Percentiles rank a stretch among this genome's conserved stretches.
These are phyloP conservation scores for Callorhinus ursinus DNA, from an alignment of 2,113 vertebrate genomes.

Conservation along the genomic window DNA sequence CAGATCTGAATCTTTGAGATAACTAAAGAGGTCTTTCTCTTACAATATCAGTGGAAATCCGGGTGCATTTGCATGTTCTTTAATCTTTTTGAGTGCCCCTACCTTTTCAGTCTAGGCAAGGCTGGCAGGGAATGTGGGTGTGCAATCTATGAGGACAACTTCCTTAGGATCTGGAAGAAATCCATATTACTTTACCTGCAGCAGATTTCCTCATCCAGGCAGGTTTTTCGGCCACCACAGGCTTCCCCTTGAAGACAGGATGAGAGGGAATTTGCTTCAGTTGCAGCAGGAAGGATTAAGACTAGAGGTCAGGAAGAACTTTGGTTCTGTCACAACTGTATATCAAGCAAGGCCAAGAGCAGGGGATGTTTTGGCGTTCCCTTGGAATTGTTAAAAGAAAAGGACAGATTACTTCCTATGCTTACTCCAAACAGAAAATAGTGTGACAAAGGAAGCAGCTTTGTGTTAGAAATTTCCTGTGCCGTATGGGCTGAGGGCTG, in stretches of 20 bases:
- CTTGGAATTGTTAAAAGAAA: slow-evolving; percentile 74
- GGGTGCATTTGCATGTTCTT: background rate
- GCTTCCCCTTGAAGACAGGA: slow-evolving; percentile 57
- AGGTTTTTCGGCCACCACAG: background rate
- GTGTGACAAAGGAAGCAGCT: slow-evolving; percentile 79
- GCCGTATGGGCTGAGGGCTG: background rate
- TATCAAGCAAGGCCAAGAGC: slow-evolving; percentile 42
- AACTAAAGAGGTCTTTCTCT: background rate
- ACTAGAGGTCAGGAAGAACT: slow-evolving; percentile 65
- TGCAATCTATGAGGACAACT: background rate
- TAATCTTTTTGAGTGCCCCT: background rate
- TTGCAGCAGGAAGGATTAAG: slow-evolving; percentile 50
- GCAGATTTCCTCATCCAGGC: background rate
- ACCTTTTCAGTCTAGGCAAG: background rate
- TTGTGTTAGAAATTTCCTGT: slow-evolving; percentile 79
- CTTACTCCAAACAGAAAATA: slow-evolving; percentile 70
- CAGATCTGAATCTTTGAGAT: background rate
- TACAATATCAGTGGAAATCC: background rate
- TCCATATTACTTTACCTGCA: background rate
- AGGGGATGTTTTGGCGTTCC: slow-evolving; percentile 68
- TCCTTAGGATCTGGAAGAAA: background rate
- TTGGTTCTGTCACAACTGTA: slow-evolving; percentile 39
- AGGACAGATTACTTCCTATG: slow-evolving; percentile 75
- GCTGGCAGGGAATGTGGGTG: background rate
- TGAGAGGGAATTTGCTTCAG: slow-evolving; percentile 2